Evolutionary conservation across 2,113 vertebrate species (phyloP), one percentile per base, ranked within the genome.

Genomic region (Boulengeromyrus knoepffleri): DNA sequence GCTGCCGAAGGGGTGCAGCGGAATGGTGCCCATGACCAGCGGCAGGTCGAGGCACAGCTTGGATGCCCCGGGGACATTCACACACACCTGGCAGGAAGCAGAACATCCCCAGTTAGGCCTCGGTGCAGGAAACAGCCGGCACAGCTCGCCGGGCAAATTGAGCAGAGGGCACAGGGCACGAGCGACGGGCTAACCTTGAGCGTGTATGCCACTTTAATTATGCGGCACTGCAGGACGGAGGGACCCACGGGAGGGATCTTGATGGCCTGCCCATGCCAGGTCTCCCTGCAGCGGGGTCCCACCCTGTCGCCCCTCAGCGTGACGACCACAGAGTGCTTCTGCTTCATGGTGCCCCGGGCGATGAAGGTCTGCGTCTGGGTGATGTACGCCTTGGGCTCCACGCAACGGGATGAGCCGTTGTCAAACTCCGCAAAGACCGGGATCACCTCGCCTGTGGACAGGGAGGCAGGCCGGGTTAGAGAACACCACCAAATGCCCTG

Each of bases 311-410:
- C 98, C 0, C 90, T 91, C 0, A 99, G 94, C 0, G 96, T 98
- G 90, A 97, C 98, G 92, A 99, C 97, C 91, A 99, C 97, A 0
- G 96, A 91, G 0, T 92, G 96, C 94, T 99, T 99, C 96, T 99
- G 97, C 95, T 99, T 99, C 94, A 95, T 96, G 90, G 97, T 96
- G 12, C 99, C 98, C 0, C 98, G 95, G 0, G 98, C 99, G 0
- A 98, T 93, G 94, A 99, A 99, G 0, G 98, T 99, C 95, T 99
- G 99, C 0, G 97, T 99, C 96, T 99, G 99, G 13, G 97, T 96
- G 93, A 99, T 97, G 90, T 95, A 97, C 0, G 97, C 99, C 91
- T 97, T 98, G 17, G 99, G 98, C 88, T 96, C 93, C 46, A 99
- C 95, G 0, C 97, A 94, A 0, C 97, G 95, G 0, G 94, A 97